These are phyloP conservation scores for Benthosema pterotum DNA, from an alignment of 2,797 vertebrate genomes.

Conservation along the genomic window DNA sequence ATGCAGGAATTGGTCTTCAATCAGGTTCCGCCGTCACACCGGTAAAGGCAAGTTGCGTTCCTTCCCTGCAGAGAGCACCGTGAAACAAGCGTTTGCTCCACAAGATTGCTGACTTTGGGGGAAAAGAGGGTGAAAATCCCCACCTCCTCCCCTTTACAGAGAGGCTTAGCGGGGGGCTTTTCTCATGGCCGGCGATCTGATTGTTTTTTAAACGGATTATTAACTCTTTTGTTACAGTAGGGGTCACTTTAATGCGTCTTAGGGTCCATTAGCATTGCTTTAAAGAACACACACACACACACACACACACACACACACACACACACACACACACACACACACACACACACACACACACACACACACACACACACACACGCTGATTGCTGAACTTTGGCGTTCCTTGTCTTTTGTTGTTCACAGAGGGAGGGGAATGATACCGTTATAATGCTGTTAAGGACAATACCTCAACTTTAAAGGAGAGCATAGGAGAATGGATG, in stretches of 20 bases:
- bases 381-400: constrained; percentile 76
- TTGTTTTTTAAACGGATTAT: constrained; percentile 87
- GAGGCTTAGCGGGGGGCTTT: constrained; percentile 78
- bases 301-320: constrained; percentile 42
- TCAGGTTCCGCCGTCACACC: constrained; percentile 9
- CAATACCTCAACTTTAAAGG: constrained; percentile 79
- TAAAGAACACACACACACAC: constrained; percentile 69
- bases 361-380: constrained; percentile 27
- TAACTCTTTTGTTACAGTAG: constrained; percentile 87
- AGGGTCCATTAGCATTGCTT: constrained; percentile 84
- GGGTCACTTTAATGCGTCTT: constrained; percentile 86
- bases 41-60: constrained; percentile 76
- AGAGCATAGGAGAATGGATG: constrained; percentile 52
- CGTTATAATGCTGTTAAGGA: constrained; percentile 84
- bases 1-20: too few species aligned
- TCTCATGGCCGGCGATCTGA: constrained; percentile 79
- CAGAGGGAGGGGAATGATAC: constrained; percentile 82
- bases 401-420: constrained; percentile 82
- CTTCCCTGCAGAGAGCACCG: constrained; percentile 67
- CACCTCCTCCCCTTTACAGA: constrained; percentile 79
- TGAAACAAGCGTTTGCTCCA: constrained; percentile 80
- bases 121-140: constrained; percentile 70
- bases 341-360: constrained; percentile 10
- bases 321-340: constrained; percentile 11
- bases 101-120: constrained; percentile 79